Conservation (phyloP, 1,140 invertebrate species). For the Littorina saxatilis region DNA sequence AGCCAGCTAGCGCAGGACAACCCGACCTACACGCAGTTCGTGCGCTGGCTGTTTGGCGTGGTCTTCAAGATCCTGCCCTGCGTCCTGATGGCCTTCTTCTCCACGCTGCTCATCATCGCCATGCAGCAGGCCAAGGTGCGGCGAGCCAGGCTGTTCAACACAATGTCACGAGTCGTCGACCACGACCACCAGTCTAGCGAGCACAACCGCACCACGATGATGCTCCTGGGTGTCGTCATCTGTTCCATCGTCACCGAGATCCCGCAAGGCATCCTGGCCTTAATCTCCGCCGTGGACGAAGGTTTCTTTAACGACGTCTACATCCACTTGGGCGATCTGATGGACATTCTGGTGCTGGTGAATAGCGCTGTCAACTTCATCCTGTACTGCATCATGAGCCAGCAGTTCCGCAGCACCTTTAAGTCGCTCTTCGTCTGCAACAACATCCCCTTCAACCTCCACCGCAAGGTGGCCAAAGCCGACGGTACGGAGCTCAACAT, state of each 20-base stretch:
- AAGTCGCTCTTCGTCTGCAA: constrained; percentile 96
- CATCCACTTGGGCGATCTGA: constrained; percentile 86
- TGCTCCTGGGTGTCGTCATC: constrained; percentile 89
- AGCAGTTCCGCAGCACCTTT: constrained; percentile 90
- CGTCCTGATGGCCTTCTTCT: too few species aligned
- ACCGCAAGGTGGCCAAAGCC: background rate
- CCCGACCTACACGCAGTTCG: too few species aligned
- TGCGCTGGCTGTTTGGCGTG: too few species aligned
- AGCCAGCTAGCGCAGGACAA: constrained; percentile 50
- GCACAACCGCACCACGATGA: too few species aligned
- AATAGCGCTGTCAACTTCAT: too few species aligned
- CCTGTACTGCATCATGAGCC: too few species aligned
- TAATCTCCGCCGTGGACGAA: constrained; percentile 65
- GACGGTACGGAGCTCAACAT: constrained; percentile 56
- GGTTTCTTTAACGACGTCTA: constrained; percentile 74
- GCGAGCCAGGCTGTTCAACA: constrained; percentile 67
- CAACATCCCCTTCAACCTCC: too few species aligned
- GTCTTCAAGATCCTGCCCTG: too few species aligned
- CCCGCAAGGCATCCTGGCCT: constrained; percentile 72
- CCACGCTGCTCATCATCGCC: constrained; percentile 85
- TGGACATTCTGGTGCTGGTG: constrained; percentile 93
- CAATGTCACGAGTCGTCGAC: constrained; percentile 50
- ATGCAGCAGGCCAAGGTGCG: too few species aligned
- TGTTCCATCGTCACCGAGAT: constrained; percentile 90
- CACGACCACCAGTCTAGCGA: constrained; percentile 61